phyloP scores from a whole-genome alignment of 1,140 invertebrate genomes.

The Drosophila santomea region DNA sequence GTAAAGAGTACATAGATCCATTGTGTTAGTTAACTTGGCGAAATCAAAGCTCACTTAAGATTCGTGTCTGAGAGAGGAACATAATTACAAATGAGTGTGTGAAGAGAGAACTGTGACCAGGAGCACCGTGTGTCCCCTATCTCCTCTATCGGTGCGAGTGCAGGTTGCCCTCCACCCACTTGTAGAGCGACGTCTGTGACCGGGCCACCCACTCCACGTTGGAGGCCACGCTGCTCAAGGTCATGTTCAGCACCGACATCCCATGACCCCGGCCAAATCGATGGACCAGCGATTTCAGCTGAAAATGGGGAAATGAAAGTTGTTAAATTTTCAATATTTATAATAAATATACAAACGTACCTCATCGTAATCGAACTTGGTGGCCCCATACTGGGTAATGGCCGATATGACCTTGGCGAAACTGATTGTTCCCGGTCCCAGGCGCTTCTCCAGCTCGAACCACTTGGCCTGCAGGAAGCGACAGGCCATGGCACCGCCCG shows the following conservation, averaged over 20 bases:
- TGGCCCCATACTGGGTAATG: constrained; percentile 89
- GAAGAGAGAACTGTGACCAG: constrained; percentile 14
- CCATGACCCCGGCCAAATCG: constrained; percentile 83
- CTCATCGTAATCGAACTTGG: constrained; percentile 90
- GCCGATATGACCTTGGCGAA: constrained; percentile 89
- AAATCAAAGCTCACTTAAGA: constrained; percentile 33
- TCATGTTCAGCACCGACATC: constrained; percentile 83
- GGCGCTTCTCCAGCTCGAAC: constrained; percentile 87
- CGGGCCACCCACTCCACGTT: constrained; percentile 84
- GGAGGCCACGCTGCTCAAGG: constrained; percentile 81
- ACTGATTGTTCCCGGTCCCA: constrained; percentile 89
- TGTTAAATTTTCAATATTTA: not conserved
- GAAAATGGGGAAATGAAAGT: not conserved
- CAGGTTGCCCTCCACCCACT: constrained; percentile 83
- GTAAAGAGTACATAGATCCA: constrained; percentile 64
- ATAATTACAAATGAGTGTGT: constrained; percentile 78
- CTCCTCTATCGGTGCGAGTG: constrained; percentile 74
- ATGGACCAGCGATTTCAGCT: constrained; percentile 83
- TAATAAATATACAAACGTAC: constrained; percentile 78
- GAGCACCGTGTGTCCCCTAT: not conserved
- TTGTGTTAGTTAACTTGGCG: constrained; percentile 48
- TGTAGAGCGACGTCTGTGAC: constrained; percentile 81
- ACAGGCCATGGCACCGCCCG: constrained; percentile 90
- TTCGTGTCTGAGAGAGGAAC: constrained; percentile 66
- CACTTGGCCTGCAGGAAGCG: constrained; percentile 91